Evolutionary conservation across 1,140 invertebrate genomes (phyloP), one percentile per base, ranked within the genome.

Genomic region (Psilanteris sp.): DNA sequence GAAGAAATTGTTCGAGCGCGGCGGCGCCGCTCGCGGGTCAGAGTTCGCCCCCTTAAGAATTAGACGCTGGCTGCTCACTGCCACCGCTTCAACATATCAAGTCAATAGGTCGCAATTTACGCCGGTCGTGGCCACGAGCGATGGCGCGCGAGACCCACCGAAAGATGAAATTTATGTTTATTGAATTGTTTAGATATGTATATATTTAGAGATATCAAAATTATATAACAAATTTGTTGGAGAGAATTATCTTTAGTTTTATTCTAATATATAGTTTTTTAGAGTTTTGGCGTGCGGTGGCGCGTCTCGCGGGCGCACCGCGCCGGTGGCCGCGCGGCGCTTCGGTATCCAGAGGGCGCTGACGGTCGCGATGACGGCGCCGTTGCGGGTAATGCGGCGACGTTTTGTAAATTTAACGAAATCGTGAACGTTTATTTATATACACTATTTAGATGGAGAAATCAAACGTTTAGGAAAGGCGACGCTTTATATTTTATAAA

Each of bases 401-500:
- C 32, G 59, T 57, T n/a, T 48, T 34, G 41, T 37, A 18, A 46
- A 27, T 46, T 50, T 13, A 39, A 18, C 34, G 54, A 61, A 59
- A 67, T 68, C 48, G 62, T 46, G 71, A 75, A 81, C 72, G 75
- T 82, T n/a, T 72, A 64, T 64, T 52, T 64, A 72, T 62, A 71
- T 62, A 55, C 16, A 46, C 7, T 72, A 55, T 61, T 62, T 62
- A 41, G 13, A 72, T 29, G 31, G 16, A 62, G 13, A 61, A 64
- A 66, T 66, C 52, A 66, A 73, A 73, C 43, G 82, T 82, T 82
- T 83, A 79, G 72, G 78, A 81, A 81, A 59, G 78, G 78, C 79
- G 81, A 73, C 67, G 80, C 72, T 85, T 86, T 85, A 87, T 85
- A 85, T 85, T 81, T 84, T 83, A 66, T 84, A 79, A 61, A 54